Evolutionary conservation across 64 coral and sea anemone species (phyloP).

Genomic region (Orbicella faveolata): DNA sequence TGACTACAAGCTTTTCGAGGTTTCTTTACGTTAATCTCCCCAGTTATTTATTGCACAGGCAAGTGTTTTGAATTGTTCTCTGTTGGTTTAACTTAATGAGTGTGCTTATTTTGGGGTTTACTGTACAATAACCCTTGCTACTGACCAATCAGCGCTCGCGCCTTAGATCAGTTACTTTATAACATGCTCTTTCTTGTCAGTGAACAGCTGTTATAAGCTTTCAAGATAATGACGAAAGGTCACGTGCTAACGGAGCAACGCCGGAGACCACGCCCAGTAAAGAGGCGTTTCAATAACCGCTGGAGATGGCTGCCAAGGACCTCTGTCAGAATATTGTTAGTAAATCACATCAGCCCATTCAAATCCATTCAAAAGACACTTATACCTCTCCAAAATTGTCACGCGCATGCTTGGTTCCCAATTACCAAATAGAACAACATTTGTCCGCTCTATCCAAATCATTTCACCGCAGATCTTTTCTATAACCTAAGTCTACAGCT

Average conservation of each 20-base stretch:
- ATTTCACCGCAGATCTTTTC: background rate
- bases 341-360: background rate
- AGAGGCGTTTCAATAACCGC: background rate
- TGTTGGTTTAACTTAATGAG: too few species aligned
- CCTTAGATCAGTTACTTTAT: background rate
- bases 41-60: too few species aligned
- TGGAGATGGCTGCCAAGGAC: slow-evolving; percentile 14
- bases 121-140: too few species aligned
- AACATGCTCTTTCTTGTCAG: slow-evolving; percentile 12
- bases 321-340: slow-evolving; percentile 28
- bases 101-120: too few species aligned
- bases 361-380: background rate
- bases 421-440: background rate
- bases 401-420: background rate
- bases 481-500: too few species aligned
- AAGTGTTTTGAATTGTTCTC: too few species aligned
- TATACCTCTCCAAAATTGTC: too few species aligned
- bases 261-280: background rate
- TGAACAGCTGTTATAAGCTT: background rate
- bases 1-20: too few species aligned
- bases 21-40: too few species aligned
- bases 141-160: background rate
- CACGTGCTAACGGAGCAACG: background rate
- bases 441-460: background rate
- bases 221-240: background rate